Evolutionary conservation across 1,140 invertebrate genomes (phyloP).

Genomic region (Drosophila murphyi): DNA sequence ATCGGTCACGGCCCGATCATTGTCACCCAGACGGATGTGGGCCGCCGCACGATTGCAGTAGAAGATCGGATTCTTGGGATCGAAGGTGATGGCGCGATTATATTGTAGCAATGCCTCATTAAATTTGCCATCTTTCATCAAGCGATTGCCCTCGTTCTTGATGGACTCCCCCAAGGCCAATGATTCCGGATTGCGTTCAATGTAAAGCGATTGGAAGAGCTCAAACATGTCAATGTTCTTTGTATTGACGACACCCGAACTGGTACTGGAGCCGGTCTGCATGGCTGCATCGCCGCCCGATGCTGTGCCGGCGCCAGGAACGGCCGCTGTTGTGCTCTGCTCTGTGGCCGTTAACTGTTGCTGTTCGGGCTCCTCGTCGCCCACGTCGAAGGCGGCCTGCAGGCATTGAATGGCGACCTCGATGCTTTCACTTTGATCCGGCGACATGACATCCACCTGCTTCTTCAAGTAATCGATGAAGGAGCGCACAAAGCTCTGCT

Average conservation of each 20-base stretch:
- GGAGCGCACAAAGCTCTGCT: constrained; percentile 74
- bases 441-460: constrained; percentile 75
- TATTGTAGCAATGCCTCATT: constrained; percentile 93
- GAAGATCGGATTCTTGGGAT: constrained; percentile 95
- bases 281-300: constrained; percentile 17
- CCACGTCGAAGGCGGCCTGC: constrained; percentile 91
- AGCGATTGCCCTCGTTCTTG: constrained; percentile 94
- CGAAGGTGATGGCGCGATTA: constrained; percentile 93
- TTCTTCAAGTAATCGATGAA: constrained; percentile 80
- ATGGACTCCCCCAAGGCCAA: constrained; percentile 89
- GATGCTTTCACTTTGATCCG: constrained; percentile 91
- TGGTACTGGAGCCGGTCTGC: constrained; percentile 54
- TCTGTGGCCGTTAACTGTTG: constrained; percentile 33
- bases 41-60: constrained; percentile 98
- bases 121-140: constrained; percentile 93
- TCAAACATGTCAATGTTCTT: constrained; percentile 85
- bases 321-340: constrained; percentile 36
- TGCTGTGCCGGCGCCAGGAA: constrained; percentile 11
- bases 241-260: constrained; percentile 42
- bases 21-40: constrained; percentile 93
- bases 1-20: constrained; percentile 93
- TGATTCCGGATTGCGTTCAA: constrained; percentile 85
- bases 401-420: constrained; percentile 92
- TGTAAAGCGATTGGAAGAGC: constrained; percentile 80
- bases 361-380: constrained; percentile 82